Conservation (phyloP, 1,140 invertebrate genomes). For the Meloidogyne chitwoodi region DNA sequence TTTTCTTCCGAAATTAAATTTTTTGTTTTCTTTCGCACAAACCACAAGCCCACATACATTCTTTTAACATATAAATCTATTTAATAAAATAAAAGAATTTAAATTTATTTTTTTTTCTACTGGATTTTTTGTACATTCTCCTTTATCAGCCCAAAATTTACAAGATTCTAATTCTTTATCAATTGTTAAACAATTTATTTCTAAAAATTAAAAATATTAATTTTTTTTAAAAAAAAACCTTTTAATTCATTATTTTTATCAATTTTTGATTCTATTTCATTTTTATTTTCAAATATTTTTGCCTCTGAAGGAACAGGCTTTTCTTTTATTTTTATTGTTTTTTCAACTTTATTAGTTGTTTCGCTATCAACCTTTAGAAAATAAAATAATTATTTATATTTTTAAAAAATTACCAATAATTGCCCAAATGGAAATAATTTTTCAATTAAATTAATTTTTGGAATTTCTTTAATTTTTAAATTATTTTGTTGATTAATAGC, state of each 20-base stretch:
- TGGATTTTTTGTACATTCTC: conserved; percentile 1
- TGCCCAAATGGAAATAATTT: neutral
- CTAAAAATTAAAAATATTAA: neutral
- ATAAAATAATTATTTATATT: neutral
- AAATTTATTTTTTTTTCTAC: neutral
- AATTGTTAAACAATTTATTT: neutral
- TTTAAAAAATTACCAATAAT: neutral
- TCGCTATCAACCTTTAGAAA: neutral
- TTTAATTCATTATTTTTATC: neutral
- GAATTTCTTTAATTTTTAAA: neutral
- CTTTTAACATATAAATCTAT: neutral
- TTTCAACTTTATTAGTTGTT: neutral
- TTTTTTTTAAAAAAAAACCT: neutral
- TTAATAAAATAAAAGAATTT: neutral
- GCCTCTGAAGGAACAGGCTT: neutral
- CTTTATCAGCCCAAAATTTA: neutral
- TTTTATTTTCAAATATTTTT: neutral
- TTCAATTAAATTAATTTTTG: neutral
- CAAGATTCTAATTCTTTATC: conserved; percentile 3
- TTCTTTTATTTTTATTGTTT: neutral
- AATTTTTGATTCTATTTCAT: neutral
- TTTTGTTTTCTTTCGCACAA: neutral
- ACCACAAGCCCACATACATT: conserved; percentile 1
- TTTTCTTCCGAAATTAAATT: neutral
- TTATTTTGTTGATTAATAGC: neutral